A percentile compares a stretch with the other conserved stretches of the same genome.
Conservation (phyloP, 1,140 invertebrate genomes). For the Nilaparvata lugens region DNA sequence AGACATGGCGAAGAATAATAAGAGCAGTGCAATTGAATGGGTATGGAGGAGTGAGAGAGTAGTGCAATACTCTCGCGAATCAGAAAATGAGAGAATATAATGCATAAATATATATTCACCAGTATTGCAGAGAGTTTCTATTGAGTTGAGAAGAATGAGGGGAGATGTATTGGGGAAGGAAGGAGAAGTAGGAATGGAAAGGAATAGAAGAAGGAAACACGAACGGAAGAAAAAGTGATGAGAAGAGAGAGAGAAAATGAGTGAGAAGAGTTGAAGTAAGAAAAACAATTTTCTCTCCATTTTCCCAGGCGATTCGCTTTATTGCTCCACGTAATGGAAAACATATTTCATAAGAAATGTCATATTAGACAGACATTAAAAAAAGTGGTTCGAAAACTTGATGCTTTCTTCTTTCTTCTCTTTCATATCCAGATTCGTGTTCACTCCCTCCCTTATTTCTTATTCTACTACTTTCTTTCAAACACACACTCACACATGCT, state of each 20-base stretch:
- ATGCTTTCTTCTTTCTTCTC: too few relatives aligned
- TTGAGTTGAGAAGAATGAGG: too few relatives aligned
- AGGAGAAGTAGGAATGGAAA: too few relatives aligned
- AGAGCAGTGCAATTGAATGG: too few relatives aligned
- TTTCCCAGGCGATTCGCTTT: constrained; percentile 14
- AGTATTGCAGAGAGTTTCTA: too few relatives aligned
- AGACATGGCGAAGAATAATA: too few relatives aligned
- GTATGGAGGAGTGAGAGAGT: neutral
- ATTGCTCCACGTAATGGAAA: constrained; percentile 17
- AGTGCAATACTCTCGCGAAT: too few relatives aligned
- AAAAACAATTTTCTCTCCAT: constrained; percentile 18
- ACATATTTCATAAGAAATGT: constrained; percentile 19
- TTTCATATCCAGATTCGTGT: too few relatives aligned
- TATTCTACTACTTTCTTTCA: neutral
- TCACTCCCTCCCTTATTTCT: neutral
- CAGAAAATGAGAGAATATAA: too few relatives aligned
- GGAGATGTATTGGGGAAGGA: too few relatives aligned
- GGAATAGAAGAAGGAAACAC: neutral
- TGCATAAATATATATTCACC: too few relatives aligned
- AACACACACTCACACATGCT: neutral
- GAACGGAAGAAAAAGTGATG: neutral
- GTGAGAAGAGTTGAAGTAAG: neutral
- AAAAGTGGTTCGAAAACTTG: constrained; percentile 3
- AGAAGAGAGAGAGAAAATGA: neutral
- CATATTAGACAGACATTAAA: constrained; percentile 19